Evolutionary conservation across 2,797 vertebrate species (phyloP).

Genomic region (Acomys russatus): DNA sequence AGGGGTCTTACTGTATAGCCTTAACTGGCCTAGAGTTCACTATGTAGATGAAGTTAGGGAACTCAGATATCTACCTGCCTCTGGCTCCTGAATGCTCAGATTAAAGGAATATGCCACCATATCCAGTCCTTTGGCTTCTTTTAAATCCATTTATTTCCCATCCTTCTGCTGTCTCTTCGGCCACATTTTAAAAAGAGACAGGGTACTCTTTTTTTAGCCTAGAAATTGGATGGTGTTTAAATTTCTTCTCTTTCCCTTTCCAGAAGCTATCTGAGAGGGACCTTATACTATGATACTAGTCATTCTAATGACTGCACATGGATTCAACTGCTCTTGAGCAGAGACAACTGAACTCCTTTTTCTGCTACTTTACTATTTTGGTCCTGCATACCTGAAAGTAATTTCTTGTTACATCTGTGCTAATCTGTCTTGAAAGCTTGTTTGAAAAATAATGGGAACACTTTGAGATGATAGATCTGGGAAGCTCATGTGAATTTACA

Average conservation of each 20-base stretch:
- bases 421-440: conserved; percentile 25
- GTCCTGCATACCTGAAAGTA: neutral
- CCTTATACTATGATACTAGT: neutral
- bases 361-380: conserved; percentile 3
- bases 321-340: neutral
- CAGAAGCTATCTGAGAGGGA: neutral
- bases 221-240: neutral
- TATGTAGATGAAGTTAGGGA: neutral
- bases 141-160: neutral
- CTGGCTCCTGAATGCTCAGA: neutral
- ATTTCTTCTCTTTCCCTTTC: neutral
- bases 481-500: neutral
- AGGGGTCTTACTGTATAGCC: neutral
- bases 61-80: neutral
- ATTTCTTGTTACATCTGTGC: neutral
- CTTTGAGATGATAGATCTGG: neutral
- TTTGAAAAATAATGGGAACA: neutral
- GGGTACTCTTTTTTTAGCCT: neutral
- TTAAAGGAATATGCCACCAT: neutral
- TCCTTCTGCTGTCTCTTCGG: neutral
- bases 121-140: neutral
- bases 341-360: neutral
- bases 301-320: neutral
- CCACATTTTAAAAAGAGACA: neutral
- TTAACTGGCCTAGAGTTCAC: neutral